Percentiles rank a stretch among this genome's conserved stretches.
phyloP scores from a whole-genome alignment of 2,113 vertebrate species.

The Rhinichthys klamathensis region DNA sequence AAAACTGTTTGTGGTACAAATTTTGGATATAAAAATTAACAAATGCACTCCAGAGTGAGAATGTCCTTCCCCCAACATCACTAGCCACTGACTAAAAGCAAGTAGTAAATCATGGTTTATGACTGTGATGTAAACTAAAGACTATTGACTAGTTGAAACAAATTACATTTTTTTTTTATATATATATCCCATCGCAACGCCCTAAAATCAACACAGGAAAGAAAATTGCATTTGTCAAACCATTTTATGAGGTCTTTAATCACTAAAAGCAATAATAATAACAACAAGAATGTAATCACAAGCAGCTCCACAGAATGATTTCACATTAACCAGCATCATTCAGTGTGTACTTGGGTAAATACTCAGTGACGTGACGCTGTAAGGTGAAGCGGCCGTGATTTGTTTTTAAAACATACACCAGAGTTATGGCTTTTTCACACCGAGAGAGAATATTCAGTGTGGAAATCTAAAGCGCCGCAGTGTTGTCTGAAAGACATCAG shows the following conservation, averaged over 20 bases:
- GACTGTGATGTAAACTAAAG: neutral
- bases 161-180: neutral
- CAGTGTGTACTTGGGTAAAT: neutral
- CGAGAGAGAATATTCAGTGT: neutral
- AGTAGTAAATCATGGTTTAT: neutral
- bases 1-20: neutral
- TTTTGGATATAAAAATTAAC: neutral
- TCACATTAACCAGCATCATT: neutral
- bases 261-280: conserved; percentile 17
- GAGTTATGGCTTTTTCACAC: neutral
- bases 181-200: neutral
- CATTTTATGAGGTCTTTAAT: conserved; percentile 26
- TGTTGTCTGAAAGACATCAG: conserved; percentile 3
- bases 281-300: neutral
- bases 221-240: conserved; percentile 3
- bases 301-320: neutral
- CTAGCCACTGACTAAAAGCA: neutral
- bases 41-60: neutral
- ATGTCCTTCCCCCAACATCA: neutral
- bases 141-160: neutral
- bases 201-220: neutral
- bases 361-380: neutral
- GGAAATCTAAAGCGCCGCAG: neutral
- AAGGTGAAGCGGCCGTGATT: neutral
- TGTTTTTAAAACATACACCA: neutral